Conservation (phyloP, 2,888 invertebrate species). For the Lampropteryx suffumata region DNA sequence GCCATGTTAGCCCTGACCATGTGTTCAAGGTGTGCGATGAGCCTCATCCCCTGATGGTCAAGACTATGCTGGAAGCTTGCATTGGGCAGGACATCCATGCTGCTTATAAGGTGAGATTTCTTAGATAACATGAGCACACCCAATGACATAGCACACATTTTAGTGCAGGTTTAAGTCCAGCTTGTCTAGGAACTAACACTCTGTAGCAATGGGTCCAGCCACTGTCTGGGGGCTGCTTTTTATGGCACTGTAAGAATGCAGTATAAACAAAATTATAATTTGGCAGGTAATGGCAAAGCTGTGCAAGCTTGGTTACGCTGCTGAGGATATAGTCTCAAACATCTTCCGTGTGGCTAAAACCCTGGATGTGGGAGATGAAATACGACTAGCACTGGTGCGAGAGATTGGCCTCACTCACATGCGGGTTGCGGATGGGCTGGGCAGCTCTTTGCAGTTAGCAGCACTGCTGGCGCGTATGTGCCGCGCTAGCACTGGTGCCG, state of each 20-base stretch:
- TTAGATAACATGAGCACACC: too few relatives aligned
- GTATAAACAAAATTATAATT: too few relatives aligned
- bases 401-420: slow-evolving; percentile 96
- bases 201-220: too few relatives aligned
- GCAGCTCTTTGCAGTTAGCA: slow-evolving; percentile 94
- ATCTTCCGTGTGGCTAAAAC: slow-evolving; percentile 97
- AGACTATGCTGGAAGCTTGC: slow-evolving; percentile 95
- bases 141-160: too few relatives aligned
- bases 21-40: slow-evolving; percentile 99
- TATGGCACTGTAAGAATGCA: too few relatives aligned
- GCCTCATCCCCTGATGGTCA: slow-evolving; percentile 97
- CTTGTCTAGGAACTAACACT: too few relatives aligned
- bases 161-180: too few relatives aligned
- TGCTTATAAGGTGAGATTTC: slow-evolving; percentile 85
- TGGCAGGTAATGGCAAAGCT: slow-evolving; percentile 90
- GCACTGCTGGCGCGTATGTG: slow-evolving; percentile 94
- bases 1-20: slow-evolving; percentile 94
- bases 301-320: slow-evolving; percentile 96
- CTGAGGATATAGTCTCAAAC: slow-evolving; percentile 98
- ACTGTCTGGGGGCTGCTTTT: too few relatives aligned
- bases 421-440: slow-evolving; percentile 94
- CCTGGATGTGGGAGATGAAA: slow-evolving; percentile 89
- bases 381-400: slow-evolving; percentile 93
- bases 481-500: slow-evolving; percentile 53
- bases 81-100: slow-evolving; percentile 90